Base-by-base conservation (phyloP, 2,113 vertebrate species). In the Trochalopteron elliotii region DNA sequence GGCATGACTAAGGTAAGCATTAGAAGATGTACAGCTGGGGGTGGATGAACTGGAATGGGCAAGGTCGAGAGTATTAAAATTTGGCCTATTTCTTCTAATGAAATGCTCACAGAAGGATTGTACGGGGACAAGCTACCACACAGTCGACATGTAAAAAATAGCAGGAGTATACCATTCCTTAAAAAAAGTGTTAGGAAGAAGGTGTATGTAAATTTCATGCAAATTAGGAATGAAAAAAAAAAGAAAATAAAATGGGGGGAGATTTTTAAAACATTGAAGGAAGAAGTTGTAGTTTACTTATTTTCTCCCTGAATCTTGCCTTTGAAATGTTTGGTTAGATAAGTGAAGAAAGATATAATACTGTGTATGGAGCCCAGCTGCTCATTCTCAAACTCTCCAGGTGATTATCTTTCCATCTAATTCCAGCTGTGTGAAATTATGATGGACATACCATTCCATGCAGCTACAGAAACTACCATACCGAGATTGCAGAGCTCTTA, bases 11-110 rank as follows among this genome's bases (percentile, higher is more conserved):
- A 69, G 39, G 72, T 59, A 94, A 69, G 72, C 68, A 95, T 94
- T 93, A 87, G 47, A 49, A 93, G 69, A 71, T 39, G 52, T 55
- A 55, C 60, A 83, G 64, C 79, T 83, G 55, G 55, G 64, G 93
- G 94, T 90, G 93, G 96, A 92, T 89, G 70, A 94, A 97, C 95
- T 80, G 93, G 95, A 95, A 92, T 63, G 52, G 95, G 96, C 90
- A 96, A 95, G 92, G 76, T 59, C 1, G 30, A 86, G 86, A 93
- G 50, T 86, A 92, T 94, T 97, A 95, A 94, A 90, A 95, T 92
- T 85, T 94, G 95, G 31, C 95, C 96, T 95, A 93, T 93, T 96
- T 97, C 79, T 92, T 90, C 83, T 63, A 35, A 55, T 35, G 50
- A 92, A 90, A 72, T 19, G 12, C 59, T 92, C n/a, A 55, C 8